Conservation (phyloP, 2,113 vertebrate genomes). For the Telmatochromis brachygnathus region DNA sequence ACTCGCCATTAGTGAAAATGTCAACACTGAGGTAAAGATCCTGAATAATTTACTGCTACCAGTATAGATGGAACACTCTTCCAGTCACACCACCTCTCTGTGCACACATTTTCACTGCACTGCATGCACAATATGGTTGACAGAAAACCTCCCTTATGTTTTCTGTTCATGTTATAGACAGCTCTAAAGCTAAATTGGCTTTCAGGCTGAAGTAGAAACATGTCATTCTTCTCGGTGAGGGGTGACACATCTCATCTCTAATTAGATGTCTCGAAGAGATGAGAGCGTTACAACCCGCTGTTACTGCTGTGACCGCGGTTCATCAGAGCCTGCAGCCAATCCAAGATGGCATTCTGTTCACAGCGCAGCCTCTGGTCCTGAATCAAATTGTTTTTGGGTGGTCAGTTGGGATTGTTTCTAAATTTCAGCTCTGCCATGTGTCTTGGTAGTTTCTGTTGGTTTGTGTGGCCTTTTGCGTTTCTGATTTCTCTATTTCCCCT, state of each 20-base stretch:
- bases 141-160: not conserved
- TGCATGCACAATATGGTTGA: not conserved
- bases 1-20: conserved; percentile 22
- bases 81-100: not conserved
- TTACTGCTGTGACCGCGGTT: not conserved
- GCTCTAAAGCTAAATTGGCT: not conserved
- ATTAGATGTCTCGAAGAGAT: conserved; percentile 33
- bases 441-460: not conserved
- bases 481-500: not conserved
- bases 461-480: not conserved
- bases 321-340: not conserved
- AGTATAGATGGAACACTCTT: not conserved
- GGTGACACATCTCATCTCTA: conserved; percentile 19
- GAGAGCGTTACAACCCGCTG: conserved; percentile 5
- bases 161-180: not conserved
- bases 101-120: not conserved
- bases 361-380: not conserved
- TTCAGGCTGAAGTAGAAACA: not conserved
- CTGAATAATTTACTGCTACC: conserved; percentile 18
- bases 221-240: conserved; percentile 14
- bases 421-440: not conserved
- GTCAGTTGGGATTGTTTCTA: not conserved
- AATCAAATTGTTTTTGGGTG: not conserved
- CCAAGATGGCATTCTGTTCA: not conserved
- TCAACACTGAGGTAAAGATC: conserved; percentile 19